Evolutionary conservation across 2,113 vertebrate species (phyloP).

Genomic region (Sander lucioperca): DNA sequence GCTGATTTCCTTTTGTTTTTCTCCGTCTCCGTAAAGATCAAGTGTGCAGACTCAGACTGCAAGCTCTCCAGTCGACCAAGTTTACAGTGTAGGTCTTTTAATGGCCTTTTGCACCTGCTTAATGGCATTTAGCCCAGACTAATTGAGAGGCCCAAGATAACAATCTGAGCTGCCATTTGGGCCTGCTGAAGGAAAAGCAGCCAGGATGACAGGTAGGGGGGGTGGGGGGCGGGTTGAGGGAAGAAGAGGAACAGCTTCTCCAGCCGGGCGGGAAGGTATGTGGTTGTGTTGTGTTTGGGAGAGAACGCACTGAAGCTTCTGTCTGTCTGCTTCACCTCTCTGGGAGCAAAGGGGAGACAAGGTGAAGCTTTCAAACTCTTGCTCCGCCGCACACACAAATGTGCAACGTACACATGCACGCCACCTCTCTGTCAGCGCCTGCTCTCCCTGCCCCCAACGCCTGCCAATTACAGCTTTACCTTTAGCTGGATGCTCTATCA

Average conservation of each 20-base stretch:
- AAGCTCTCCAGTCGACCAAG: neutral
- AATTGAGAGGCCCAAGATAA: conserved; percentile 80
- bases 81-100: conserved; percentile 49
- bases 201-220: conserved; percentile 53
- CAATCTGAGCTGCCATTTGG: conserved; percentile 82
- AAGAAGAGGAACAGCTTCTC: conserved; percentile 11
- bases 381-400: conserved; percentile 3
- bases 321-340: conserved; percentile 61
- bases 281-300: conserved; percentile 28
- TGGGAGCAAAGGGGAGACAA: conserved; percentile 63
- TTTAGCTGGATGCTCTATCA: conserved; percentile 79
- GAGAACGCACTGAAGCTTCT: conserved; percentile 42
- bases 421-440: conserved; percentile 75
- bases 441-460: conserved; percentile 54
- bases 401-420: neutral
- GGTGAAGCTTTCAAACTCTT: conserved; percentile 47
- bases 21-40: conserved; percentile 18
- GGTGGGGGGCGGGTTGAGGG: neutral
- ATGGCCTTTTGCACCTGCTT: conserved; percentile 80
- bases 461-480: conserved; percentile 76
- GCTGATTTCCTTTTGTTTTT: neutral
- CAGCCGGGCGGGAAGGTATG: neutral
- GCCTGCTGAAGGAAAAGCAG: conserved; percentile 72
- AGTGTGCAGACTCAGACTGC: neutral
- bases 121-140: conserved; percentile 82